Percentiles rank a stretch among this genome's conserved stretches.
These are phyloP conservation scores for Zootermopsis nevadensis DNA, from an alignment of 2,888 invertebrate species.

Conservation along the genomic window DNA sequence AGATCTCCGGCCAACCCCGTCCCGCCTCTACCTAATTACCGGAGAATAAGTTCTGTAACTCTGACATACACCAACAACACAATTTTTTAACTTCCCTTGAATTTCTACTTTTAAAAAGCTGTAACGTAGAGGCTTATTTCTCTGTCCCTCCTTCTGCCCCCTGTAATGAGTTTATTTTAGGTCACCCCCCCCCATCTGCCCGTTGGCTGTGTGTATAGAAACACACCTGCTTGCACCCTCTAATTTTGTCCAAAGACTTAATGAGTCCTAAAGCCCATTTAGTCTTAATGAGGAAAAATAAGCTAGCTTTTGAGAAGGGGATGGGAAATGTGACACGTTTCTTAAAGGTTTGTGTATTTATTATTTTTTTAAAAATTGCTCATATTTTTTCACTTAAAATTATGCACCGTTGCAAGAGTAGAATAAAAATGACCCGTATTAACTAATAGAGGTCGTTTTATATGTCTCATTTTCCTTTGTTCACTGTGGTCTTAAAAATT, in stretches of 20 bases:
- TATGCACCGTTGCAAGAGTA: slow-evolving; percentile 31
- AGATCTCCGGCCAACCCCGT: neutral
- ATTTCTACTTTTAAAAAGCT: slow-evolving; percentile 42
- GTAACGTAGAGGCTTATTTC: slow-evolving; percentile 38
- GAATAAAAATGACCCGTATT: slow-evolving; percentile 44
- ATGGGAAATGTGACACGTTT: slow-evolving; percentile 50
- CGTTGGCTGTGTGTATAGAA: slow-evolving; percentile 35
- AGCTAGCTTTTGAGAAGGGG: slow-evolving; percentile 40
- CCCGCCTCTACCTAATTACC: slow-evolving; percentile 30
- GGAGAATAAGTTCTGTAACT: slow-evolving; percentile 1
- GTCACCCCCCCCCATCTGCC: slow-evolving; percentile 32
- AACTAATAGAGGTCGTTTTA: slow-evolving; percentile 26
- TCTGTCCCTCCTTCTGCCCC: slow-evolving; percentile 34
- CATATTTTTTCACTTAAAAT: slow-evolving; percentile 43
- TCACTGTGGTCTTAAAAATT: neutral
- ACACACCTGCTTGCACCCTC: slow-evolving; percentile 44
- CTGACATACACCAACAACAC: slow-evolving; percentile 27
- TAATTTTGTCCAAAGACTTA: slow-evolving; percentile 48
- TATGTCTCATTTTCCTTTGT: slow-evolving; percentile 1
- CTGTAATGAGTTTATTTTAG: slow-evolving; percentile 44
- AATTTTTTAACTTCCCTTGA: slow-evolving; percentile 43
- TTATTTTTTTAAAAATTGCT: slow-evolving; percentile 34
- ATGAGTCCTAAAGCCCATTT: slow-evolving; percentile 50
- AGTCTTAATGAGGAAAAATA: slow-evolving; percentile 51
- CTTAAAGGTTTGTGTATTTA: slow-evolving; percentile 46